A percentile compares a stretch with the other conserved stretches of the same genome.
These are phyloP conservation scores for Capitulum mitella DNA, from an alignment of 2,888 invertebrate species.

Conservation along the genomic window DNA sequence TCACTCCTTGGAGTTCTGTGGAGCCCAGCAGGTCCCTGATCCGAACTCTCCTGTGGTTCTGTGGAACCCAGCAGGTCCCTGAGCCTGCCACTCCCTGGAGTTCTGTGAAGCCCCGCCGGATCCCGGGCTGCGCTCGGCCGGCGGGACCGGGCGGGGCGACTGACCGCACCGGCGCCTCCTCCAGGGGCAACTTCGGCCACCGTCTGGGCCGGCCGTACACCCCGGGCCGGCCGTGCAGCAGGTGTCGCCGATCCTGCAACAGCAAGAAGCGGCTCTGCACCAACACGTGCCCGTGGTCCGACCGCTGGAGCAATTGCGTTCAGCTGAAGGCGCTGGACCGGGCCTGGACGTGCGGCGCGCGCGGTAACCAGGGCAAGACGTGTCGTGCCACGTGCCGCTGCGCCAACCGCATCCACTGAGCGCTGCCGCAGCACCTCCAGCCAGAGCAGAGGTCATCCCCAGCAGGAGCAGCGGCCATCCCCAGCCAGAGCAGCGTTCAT, in stretches of 20 bases:
- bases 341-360: constrained; percentile 52
- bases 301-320: constrained; percentile 64
- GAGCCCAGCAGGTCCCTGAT: too few relatives aligned
- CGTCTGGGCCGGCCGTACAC: constrained; percentile 60
- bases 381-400: constrained; percentile 35
- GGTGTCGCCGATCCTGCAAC: constrained; percentile 58
- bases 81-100: too few relatives aligned
- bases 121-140: too few relatives aligned
- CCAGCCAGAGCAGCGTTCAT: too few relatives aligned
- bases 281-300: constrained; percentile 61
- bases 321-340: constrained; percentile 54
- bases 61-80: too few relatives aligned
- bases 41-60: too few relatives aligned
- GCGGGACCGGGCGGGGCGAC: neutral
- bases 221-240: constrained; percentile 52
- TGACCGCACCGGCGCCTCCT: constrained; percentile 36
- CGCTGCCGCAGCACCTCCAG: neutral
- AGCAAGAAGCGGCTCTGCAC: constrained; percentile 56
- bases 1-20: too few relatives aligned
- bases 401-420: constrained; percentile 32
- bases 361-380: constrained; percentile 26
- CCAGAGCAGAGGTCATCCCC: too few relatives aligned
- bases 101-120: too few relatives aligned
- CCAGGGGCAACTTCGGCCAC: constrained; percentile 60
- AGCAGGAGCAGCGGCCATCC: too few relatives aligned